Percentiles rank a stretch among this genome's conserved stretches.
These are phyloP conservation scores for Boleophthalmus pectinirostris DNA, from an alignment of 2,113 vertebrate species.

Conservation along the genomic window DNA sequence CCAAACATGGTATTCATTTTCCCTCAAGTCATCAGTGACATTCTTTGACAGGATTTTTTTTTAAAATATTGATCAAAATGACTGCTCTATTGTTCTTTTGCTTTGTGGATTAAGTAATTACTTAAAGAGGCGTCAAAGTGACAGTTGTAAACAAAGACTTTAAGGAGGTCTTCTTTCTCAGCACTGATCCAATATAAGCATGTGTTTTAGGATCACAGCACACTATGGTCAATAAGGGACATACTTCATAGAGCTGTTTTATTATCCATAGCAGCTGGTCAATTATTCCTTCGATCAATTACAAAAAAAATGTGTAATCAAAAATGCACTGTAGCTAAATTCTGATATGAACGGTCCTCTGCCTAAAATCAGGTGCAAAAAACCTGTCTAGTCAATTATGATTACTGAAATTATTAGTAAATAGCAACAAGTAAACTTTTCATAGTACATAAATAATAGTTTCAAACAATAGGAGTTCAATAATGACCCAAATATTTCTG, in stretches of 20 bases:
- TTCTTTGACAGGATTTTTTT: constrained; percentile 9
- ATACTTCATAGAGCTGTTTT: constrained; percentile 12
- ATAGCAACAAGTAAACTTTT: no score
- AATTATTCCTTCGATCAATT: no score
- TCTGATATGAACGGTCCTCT: no score
- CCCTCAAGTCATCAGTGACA: background rate
- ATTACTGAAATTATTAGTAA: no score
- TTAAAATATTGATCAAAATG: constrained; percentile 1
- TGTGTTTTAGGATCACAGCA: background rate
- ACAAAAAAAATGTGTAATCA: no score
- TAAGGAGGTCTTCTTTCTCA: background rate
- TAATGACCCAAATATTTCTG: background rate
- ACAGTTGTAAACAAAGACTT: constrained; percentile 1
- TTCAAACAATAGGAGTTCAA: no score
- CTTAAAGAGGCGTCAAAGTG: background rate
- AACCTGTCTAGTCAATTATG: no score
- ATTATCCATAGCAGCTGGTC: background rate
- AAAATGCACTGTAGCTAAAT: no score
- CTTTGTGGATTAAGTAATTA: background rate
- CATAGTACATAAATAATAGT: no score
- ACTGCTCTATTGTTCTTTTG: constrained; percentile 23
- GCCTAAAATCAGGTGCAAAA: no score
- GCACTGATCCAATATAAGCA: constrained; percentile 10
- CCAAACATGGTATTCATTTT: constrained; percentile 9
- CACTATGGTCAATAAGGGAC: background rate